Conservation (phyloP, 2,888 invertebrate species). For the Synergus japonicus region DNA sequence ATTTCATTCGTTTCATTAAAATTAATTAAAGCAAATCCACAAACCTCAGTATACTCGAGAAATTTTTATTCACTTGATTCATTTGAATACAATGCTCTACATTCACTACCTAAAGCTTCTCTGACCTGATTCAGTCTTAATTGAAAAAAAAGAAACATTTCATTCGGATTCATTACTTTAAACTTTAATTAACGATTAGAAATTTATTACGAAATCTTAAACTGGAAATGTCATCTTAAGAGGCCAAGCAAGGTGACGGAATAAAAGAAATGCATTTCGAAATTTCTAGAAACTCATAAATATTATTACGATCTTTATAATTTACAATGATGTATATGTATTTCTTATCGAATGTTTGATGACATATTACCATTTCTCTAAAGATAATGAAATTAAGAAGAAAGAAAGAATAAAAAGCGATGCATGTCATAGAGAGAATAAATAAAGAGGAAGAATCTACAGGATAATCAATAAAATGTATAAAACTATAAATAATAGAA, state of each 20-base stretch:
- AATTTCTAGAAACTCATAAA: no score
- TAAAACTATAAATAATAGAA: constrained; percentile 35
- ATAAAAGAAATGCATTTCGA: neutral
- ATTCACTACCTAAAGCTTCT: neutral
- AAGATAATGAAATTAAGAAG: no score
- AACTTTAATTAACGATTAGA: neutral
- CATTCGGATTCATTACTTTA: neutral
- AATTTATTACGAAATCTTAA: neutral
- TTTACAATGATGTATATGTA: no score
- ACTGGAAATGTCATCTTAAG: neutral
- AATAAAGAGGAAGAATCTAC: neutral
- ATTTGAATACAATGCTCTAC: neutral
- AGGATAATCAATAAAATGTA: neutral
- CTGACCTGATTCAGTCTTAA: neutral
- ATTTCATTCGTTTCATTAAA: neutral
- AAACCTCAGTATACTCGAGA: neutral
- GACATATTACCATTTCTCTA: no score
- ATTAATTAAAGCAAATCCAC: neutral
- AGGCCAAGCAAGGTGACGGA: neutral
- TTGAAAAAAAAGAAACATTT: neutral
- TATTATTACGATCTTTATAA: no score
- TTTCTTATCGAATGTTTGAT: no score
- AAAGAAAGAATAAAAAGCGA: neutral
- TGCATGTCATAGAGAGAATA: neutral
- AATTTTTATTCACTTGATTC: neutral